phyloP scores from a whole-genome alignment of 2,888 invertebrate species.

The Ophioninae sp. region DNA sequence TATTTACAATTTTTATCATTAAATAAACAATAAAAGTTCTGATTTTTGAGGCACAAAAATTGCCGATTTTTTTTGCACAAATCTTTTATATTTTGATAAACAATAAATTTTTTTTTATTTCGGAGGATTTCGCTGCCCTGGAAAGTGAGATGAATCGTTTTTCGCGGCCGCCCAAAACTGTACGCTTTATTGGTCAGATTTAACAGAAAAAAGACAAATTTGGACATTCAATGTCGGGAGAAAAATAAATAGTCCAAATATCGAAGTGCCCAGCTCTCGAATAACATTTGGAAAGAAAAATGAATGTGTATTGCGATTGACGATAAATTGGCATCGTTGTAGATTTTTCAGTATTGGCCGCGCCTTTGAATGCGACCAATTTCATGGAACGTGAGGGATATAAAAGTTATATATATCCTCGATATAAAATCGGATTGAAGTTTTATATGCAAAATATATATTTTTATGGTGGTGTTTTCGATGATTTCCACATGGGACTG shows the following conservation, averaged over 20 bases:
- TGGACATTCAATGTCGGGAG: not conserved
- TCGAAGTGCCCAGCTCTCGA: not conserved
- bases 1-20: too few relatives aligned
- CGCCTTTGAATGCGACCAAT: too few relatives aligned
- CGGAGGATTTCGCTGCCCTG: not conserved
- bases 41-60: too few relatives aligned
- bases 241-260: not conserved
- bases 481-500: not conserved
- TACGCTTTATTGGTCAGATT: not conserved
- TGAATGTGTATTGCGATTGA: not conserved
- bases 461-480: not conserved
- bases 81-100: too few relatives aligned
- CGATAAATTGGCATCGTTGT: not conserved
- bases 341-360: not conserved
- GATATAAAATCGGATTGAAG: constrained; percentile 1
- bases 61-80: not conserved
- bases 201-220: not conserved
- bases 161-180: not conserved
- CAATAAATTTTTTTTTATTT: too few relatives aligned
- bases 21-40: too few relatives aligned
- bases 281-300: not conserved
- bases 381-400: not conserved
- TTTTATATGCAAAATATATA: constrained; percentile 5
- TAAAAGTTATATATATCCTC: not conserved
- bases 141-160: not conserved